Conservation (phyloP, 2,113 vertebrate species). For the Zapornia atra region DNA sequence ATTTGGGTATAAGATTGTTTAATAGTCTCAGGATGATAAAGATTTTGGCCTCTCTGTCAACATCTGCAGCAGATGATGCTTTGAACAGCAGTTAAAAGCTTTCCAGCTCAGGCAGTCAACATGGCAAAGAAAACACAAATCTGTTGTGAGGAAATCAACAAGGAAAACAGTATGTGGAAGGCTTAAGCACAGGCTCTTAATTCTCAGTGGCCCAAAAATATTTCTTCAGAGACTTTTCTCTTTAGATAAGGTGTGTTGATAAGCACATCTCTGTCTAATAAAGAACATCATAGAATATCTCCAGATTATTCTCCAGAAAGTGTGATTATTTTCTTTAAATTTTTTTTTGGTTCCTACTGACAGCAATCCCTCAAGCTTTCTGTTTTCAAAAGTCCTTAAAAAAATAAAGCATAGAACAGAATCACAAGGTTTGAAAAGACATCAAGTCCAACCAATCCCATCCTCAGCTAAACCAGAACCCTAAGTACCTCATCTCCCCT, state of each 20-base stretch:
- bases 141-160: neutral
- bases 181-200: neutral
- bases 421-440: no score
- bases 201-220: neutral
- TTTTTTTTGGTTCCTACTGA: neutral
- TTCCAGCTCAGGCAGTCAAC: neutral
- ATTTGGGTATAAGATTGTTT: neutral
- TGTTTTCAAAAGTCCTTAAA: neutral
- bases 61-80: neutral
- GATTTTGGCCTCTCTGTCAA: neutral
- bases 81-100: neutral
- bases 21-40: neutral
- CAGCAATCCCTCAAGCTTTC: neutral
- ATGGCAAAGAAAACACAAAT: neutral
- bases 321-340: neutral
- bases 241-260: neutral
- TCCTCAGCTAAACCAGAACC: no score
- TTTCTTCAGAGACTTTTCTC: neutral
- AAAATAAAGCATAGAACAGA: no score
- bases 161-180: neutral
- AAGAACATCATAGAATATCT: neutral
- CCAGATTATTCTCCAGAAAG: neutral
- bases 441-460: no score
- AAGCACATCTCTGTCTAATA: neutral
- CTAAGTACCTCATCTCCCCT: no score